These are phyloP conservation scores for Xylota segnis DNA, from an alignment of 2,888 invertebrate genomes.

Conservation along the genomic window DNA sequence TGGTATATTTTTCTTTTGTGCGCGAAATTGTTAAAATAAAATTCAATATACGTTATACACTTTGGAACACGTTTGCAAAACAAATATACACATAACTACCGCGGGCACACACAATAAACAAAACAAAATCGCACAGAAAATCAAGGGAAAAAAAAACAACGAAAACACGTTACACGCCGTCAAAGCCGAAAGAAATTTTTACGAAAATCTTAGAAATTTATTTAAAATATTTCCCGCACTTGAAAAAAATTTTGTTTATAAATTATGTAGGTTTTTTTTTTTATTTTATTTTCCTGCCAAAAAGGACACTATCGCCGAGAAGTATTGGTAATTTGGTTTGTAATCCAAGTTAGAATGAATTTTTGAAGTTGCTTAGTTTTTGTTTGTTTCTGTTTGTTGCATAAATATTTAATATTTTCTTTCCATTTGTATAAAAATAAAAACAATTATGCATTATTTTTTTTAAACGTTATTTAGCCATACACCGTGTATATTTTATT, in stretches of 20 bases:
- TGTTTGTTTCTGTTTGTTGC: constrained; percentile 55
- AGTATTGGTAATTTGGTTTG: constrained; percentile 21
- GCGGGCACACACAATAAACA: constrained; percentile 45
- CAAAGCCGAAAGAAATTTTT: constrained; percentile 34
- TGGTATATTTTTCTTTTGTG: constrained; percentile 19
- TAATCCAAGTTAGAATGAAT: constrained; percentile 42
- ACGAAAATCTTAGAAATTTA: constrained; percentile 4
- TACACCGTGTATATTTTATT: constrained; percentile 29
- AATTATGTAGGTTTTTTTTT: constrained; percentile 1
- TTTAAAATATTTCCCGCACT: constrained; percentile 34
- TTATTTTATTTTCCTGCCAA: constrained; percentile 22
- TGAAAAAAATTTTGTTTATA: constrained; percentile 28
- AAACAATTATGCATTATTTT: constrained; percentile 61
- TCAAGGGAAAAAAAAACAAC: constrained; percentile 1
- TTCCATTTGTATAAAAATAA: constrained; percentile 68
- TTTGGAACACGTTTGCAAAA: constrained; percentile 45
- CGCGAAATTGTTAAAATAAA: constrained; percentile 56
- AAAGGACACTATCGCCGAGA: constrained; percentile 48
- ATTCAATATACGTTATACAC: constrained; percentile 34
- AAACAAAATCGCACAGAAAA: constrained; percentile 33
- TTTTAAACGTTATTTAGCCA: constrained; percentile 40
- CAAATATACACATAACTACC: constrained; percentile 55
- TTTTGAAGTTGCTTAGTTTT: constrained; percentile 43
- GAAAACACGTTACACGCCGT: constrained; percentile 49
- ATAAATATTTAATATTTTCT: constrained; percentile 61